Percentiles rank a stretch among this genome's conserved stretches.
These are phyloP conservation scores for Leuciscus idus DNA, from an alignment of 2,113 vertebrate genomes.

Conservation along the genomic window DNA sequence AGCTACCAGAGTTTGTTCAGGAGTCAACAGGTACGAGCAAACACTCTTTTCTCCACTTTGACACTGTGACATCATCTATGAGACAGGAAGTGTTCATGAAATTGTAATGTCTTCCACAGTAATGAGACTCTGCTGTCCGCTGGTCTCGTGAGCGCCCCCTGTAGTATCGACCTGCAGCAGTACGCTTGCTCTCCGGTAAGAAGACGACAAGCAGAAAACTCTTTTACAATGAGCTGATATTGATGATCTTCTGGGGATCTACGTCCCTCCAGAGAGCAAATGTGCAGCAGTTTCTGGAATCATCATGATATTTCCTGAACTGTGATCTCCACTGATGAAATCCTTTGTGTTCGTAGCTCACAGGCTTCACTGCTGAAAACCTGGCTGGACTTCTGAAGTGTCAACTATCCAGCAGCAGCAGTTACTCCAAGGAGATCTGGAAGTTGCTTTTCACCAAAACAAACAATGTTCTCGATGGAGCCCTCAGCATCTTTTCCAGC, in stretches of 20 bases:
- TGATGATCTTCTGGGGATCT: background rate
- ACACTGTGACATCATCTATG: too few relatives aligned
- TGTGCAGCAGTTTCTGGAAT: background rate
- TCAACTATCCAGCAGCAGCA: conserved; percentile 61
- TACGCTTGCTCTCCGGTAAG: conserved; percentile 71
- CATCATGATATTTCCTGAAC: background rate
- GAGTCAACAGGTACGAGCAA: too few relatives aligned
- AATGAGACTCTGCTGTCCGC: background rate
- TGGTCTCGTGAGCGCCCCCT: conserved; percentile 55
- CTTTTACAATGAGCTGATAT: conserved; percentile 14
- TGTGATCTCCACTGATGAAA: background rate
- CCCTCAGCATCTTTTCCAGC: conserved; percentile 65
- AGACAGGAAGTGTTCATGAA: too few relatives aligned
- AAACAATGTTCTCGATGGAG: conserved; percentile 61
- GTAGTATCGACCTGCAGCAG: conserved; percentile 64
- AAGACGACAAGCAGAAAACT: background rate
- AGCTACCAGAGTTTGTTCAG: too few relatives aligned
- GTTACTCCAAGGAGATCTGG: conserved; percentile 61
- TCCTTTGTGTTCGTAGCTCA: conserved; percentile 55
- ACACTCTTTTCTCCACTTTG: too few relatives aligned
- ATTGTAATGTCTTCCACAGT: conserved; percentile 53
- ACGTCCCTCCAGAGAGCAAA: background rate
- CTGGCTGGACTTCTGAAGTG: conserved; percentile 68
- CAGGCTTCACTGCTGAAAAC: conserved; percentile 64
- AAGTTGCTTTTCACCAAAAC: conserved; percentile 65